phyloP scores from a whole-genome alignment of 2,888 invertebrate genomes.

The Hypercompe scribonia region DNA sequence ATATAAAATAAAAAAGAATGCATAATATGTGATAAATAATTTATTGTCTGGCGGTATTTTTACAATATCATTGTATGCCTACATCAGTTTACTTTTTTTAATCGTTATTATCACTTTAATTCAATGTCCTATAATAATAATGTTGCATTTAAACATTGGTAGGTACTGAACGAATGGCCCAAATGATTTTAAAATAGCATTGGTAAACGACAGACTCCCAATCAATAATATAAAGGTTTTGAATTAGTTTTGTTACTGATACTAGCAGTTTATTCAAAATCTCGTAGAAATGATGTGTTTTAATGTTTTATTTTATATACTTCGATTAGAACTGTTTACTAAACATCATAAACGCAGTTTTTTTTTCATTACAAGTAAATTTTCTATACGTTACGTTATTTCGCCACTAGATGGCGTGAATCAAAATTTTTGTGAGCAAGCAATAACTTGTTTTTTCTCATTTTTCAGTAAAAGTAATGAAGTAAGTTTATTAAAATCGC shows the following conservation, averaged over 20 bases:
- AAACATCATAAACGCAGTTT: background rate
- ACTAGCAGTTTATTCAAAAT: background rate
- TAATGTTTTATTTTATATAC: too few relatives aligned
- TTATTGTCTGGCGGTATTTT: conserved; percentile 87
- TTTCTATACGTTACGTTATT: background rate
- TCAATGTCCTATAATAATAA: conserved; percentile 54
- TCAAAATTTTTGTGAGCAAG: background rate
- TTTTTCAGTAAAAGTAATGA: background rate
- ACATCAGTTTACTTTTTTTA: conserved; percentile 70
- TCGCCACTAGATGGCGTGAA: background rate
- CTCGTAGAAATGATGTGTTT: background rate
- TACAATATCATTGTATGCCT: conserved; percentile 85
- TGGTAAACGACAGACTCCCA: background rate
- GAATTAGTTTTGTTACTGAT: background rate
- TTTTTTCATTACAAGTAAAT: background rate
- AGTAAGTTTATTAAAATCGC: too few relatives aligned
- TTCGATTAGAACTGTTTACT: too few relatives aligned
- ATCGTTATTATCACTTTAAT: conserved; percentile 65
- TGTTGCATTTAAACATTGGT: conserved; percentile 51
- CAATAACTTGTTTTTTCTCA: background rate
- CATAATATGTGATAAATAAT: conserved; percentile 86
- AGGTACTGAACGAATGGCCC: conserved; percentile 41
- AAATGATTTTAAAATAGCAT: conserved; percentile 22
- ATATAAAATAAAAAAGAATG: conserved; percentile 37
- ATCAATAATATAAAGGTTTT: background rate